phyloP scores from a whole-genome alignment of 2,797 vertebrate species.

The Chrysocyon brachyurus region DNA sequence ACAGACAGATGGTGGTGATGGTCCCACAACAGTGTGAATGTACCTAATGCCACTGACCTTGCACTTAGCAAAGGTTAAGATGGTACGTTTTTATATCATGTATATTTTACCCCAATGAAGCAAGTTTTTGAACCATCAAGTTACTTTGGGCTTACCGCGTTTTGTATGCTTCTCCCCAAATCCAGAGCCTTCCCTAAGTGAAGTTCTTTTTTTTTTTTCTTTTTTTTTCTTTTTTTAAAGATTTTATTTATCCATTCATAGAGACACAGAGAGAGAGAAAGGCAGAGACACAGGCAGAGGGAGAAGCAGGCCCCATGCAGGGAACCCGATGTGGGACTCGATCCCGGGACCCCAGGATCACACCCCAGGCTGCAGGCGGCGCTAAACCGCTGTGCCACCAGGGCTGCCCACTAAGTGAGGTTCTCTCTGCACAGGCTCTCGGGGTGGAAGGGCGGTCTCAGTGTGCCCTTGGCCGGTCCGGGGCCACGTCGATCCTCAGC shows the following conservation, averaged over 20 bases:
- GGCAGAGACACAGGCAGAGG: too few relatives aligned
- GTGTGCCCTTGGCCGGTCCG: background rate
- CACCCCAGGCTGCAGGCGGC: too few relatives aligned
- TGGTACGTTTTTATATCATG: background rate
- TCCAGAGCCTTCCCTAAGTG: background rate
- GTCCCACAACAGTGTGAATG: background rate
- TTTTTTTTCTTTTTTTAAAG: too few relatives aligned
- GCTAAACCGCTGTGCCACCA: too few relatives aligned
- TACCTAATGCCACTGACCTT: background rate
- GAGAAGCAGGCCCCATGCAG: too few relatives aligned
- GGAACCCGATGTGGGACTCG: too few relatives aligned
- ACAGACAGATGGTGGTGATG: accelerated
- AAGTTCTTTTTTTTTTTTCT: background rate
- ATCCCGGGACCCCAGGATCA: too few relatives aligned
- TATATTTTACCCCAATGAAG: background rate
- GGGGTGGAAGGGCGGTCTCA: background rate
- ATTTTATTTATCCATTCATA: too few relatives aligned
- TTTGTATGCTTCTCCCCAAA: background rate
- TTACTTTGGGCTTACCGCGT: background rate
- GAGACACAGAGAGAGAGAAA: too few relatives aligned
- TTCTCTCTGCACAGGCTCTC: background rate
- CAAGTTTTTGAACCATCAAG: background rate
- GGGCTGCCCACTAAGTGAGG: background rate
- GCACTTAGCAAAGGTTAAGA: background rate
- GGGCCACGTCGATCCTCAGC: background rate